Evolutionary conservation across 2,113 vertebrate species (phyloP), one percentile per base, ranked within the genome.

Genomic region (Scomber japonicus): DNA sequence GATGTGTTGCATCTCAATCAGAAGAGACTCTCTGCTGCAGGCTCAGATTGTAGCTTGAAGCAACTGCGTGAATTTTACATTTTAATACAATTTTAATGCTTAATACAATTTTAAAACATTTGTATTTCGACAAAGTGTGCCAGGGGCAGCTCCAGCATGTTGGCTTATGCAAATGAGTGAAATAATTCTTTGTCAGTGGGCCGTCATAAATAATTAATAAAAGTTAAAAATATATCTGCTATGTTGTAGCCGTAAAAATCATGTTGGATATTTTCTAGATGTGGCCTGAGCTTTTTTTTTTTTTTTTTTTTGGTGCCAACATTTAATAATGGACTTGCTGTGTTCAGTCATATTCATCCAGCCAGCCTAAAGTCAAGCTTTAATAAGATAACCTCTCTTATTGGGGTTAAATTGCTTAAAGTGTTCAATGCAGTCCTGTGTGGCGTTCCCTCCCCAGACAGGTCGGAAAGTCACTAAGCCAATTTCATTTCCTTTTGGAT

Each of bases 401-500:
- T 88, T 84, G 73, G 70, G 81, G 79, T 80, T 90, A 93, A 92
- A 87, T 84, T 63, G 73, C 87, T 90, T 90, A 86, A 87, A 81
- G 21, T 59, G 72, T 83, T 88, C 82, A 64, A 59, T 75, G 78
- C 51, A n/a, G 70, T 59, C 57, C 73, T 63, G 64, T 61, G 67
- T 35, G 21, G 15, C 49, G 16, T 62, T 76, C 63, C 69, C 78
- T 83, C 85, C 79, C 30, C 67, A 62, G 70, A 75, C 80, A 77
- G 72, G 83, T 78, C 64, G 44, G 31, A 80, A 49, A 89, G 81
- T 86, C 84, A 77, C 75, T 85, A 61, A 86, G 69, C 81, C 89
- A 89, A 91, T 89, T 88, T 89, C 57, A 88, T 89, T 91, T 92
- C 86, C 90, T 91, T 70, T 54, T 75, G 86, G 82, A 88, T 91